A percentile compares a stretch with the other conserved stretches of the same genome.
Evolutionary conservation across 2,113 vertebrate genomes (phyloP).

Genomic region (Sander lucioperca): DNA sequence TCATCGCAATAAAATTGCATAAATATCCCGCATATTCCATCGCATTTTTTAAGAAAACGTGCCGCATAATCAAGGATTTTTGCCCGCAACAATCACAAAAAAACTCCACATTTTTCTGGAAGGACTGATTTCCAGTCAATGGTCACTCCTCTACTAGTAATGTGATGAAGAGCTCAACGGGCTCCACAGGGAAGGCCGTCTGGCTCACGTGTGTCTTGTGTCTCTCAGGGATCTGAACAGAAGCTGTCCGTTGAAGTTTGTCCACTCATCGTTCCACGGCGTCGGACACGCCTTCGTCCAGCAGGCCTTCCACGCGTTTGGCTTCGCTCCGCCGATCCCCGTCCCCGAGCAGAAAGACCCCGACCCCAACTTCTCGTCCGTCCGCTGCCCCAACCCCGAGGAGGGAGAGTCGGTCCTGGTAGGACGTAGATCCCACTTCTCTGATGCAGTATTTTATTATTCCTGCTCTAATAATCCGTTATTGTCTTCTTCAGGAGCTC

Average conservation of each 20-base stretch:
- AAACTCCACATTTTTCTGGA: no score
- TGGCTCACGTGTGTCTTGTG: not conserved
- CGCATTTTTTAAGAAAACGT: no score
- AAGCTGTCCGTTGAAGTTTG: slow-evolving; percentile 87
- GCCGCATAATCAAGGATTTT: no score
- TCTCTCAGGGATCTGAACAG: slow-evolving; percentile 86
- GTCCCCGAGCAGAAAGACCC: slow-evolving; percentile 96
- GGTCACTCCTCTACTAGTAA: no score
- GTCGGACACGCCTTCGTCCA: slow-evolving; percentile 93
- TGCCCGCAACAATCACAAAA: no score
- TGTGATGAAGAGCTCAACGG: no score
- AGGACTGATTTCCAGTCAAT: no score
- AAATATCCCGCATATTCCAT: no score
- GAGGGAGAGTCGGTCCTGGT: slow-evolving; percentile 96
- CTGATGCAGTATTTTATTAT: fast-evolving
- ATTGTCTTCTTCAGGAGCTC: slow-evolving; percentile 82
- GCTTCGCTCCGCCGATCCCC: slow-evolving; percentile 91
- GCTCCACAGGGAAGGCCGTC: no score
- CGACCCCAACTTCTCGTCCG: slow-evolving; percentile 93
- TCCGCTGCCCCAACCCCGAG: slow-evolving; percentile 95
- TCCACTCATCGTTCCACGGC: slow-evolving; percentile 96
- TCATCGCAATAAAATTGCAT: no score
- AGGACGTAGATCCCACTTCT: not conserved
- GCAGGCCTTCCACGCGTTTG: slow-evolving; percentile 90
- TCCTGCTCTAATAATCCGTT: slow-evolving; percentile 37